Conservation (phyloP, 2,113 vertebrate genomes). For the Cynopterus brachyotis region DNA sequence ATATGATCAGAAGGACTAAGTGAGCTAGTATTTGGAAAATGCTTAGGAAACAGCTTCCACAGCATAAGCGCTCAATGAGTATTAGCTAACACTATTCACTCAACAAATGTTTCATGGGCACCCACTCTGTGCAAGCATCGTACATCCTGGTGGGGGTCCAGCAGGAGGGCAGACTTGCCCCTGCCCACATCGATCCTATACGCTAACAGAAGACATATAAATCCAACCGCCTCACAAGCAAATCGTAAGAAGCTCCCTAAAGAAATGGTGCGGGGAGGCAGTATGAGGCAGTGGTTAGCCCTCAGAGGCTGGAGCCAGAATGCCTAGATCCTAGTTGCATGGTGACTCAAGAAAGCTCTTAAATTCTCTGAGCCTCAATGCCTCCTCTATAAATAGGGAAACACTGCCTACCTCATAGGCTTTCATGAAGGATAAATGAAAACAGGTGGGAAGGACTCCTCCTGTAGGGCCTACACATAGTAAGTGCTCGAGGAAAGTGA, state of each 20-base stretch:
- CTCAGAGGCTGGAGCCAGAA: neutral
- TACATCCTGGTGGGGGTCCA: neutral
- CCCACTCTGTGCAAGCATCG: too few relatives aligned
- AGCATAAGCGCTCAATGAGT: neutral
- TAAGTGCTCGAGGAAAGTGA: neutral
- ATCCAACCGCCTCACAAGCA: neutral
- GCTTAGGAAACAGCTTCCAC: neutral
- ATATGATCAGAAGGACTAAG: accelerated
- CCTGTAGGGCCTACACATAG: neutral
- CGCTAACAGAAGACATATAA: neutral
- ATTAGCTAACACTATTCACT: neutral
- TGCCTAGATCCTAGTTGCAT: too few relatives aligned
- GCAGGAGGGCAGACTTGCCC: neutral
- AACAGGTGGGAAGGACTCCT: neutral
- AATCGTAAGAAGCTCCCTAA: neutral
- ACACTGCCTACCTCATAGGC: neutral
- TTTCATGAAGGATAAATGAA: neutral
- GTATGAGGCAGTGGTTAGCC: neutral
- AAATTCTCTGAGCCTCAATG: neutral
- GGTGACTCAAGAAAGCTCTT: accelerated
- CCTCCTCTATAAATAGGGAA: neutral
- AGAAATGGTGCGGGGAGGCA: accelerated
- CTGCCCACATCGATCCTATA: neutral
- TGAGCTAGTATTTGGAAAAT: neutral
- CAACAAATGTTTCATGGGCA: neutral